A percentile compares a stretch with the other conserved stretches of the same genome.
Conservation (phyloP, 2,113 vertebrate genomes). For the Cephalopterus ornatus region DNA sequence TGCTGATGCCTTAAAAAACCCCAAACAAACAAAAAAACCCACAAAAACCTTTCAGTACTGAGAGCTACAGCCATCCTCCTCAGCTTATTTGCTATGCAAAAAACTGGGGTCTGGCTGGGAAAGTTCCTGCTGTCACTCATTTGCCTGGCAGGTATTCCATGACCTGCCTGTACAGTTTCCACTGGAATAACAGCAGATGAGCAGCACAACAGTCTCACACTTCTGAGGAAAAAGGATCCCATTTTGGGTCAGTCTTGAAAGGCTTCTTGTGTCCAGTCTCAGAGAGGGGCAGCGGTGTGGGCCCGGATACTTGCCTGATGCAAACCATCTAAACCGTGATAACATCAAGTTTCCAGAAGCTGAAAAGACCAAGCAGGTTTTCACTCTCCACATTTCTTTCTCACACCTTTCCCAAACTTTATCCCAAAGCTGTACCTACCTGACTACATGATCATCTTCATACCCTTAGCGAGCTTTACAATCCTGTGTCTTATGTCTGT, state of each 20-base stretch:
- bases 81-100: neutral
- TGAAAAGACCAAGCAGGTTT: neutral
- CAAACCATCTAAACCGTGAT: neutral
- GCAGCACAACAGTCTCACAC: neutral
- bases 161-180: neutral
- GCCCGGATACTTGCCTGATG: neutral
- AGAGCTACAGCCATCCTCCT: neutral
- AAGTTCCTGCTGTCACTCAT: neutral
- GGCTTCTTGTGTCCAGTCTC: neutral
- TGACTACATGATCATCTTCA: neutral
- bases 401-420: neutral
- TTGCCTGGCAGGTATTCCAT: neutral
- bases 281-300: neutral
- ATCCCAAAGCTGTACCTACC: neutral
- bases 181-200: neutral
- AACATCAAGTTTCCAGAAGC: neutral
- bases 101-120: neutral
- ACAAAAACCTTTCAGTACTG: neutral
- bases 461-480: neutral
- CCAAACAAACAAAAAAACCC: neutral
- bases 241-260: neutral
- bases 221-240: neutral
- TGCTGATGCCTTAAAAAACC: neutral
- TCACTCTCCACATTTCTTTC: neutral
- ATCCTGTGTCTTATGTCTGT: fast-evolving